Percentiles rank a stretch among this genome's conserved stretches.
phyloP scores from a whole-genome alignment of 2,113 vertebrate genomes.

The Mus pahari region DNA sequence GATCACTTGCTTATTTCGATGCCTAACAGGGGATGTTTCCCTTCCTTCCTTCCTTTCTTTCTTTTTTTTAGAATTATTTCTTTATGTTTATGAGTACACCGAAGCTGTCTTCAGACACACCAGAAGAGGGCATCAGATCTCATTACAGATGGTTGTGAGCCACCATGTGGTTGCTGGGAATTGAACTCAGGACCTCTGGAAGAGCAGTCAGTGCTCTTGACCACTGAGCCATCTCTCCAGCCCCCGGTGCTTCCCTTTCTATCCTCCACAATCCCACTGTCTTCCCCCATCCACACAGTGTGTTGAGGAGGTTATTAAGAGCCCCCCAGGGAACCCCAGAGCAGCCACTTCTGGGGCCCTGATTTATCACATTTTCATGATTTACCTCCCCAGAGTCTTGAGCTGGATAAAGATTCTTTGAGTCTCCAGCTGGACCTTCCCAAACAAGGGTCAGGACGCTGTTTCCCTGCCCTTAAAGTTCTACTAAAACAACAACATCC shows the following conservation, averaged over 20 bases:
- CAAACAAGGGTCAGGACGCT: background rate
- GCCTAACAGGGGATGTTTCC: background rate
- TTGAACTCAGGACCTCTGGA: too few species aligned
- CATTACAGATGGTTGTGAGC: too few species aligned
- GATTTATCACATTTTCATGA: background rate
- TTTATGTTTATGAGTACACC: too few species aligned
- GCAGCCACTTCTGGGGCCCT: background rate
- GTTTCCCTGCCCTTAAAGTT: background rate
- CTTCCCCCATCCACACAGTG: background rate
- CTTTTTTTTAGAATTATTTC: too few species aligned
- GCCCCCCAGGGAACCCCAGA: background rate
- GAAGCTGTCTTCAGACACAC: too few species aligned
- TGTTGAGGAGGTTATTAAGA: background rate
- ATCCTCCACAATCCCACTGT: background rate
- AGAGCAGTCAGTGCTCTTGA: too few species aligned
- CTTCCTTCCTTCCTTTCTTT: background rate
- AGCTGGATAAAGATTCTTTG: background rate
- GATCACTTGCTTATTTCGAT: background rate
- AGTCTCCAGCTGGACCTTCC: background rate
- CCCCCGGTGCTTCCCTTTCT: background rate
- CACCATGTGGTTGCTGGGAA: too few species aligned
- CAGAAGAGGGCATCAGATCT: too few species aligned
- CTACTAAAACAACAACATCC: constrained; percentile 58
- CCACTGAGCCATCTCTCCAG: too few species aligned
- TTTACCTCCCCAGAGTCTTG: background rate